Evolutionary conservation across 2,888 invertebrate species (phyloP).

Genomic region (Thymelicus lineola): DNA sequence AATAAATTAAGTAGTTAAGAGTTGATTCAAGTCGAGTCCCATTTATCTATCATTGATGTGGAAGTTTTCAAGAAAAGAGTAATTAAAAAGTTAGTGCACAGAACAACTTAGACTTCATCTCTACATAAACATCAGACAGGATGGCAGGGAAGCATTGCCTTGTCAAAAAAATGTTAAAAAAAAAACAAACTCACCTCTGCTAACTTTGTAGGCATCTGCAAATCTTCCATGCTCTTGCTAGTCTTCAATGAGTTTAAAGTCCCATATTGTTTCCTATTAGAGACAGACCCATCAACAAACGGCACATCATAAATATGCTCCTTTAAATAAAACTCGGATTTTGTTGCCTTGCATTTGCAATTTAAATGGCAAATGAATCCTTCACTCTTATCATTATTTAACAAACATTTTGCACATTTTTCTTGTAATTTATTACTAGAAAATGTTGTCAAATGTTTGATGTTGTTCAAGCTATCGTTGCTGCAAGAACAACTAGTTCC

Average conservation of each 20-base stretch:
- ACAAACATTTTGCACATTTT: conserved; percentile 61
- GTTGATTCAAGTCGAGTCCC: no score
- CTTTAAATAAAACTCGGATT: conserved; percentile 66
- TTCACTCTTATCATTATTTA: conserved; percentile 55
- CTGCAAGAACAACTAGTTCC: conserved; percentile 59
- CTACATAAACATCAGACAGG: no score
- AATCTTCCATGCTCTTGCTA: conserved; percentile 68
- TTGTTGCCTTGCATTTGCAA: conserved; percentile 62
- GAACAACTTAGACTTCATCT: no score
- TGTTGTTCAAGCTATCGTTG: conserved; percentile 51
- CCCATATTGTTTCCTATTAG: conserved; percentile 57
- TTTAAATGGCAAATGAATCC: conserved; percentile 75
- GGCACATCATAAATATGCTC: conserved; percentile 88
- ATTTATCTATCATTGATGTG: no score
- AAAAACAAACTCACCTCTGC: conserved; percentile 57
- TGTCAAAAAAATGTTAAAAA: background rate
- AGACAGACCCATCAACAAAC: conserved; percentile 52
- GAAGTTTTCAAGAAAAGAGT: no score
- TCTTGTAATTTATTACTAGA: conserved; percentile 40
- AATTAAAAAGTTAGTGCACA: no score
- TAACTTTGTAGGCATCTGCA: conserved; percentile 45
- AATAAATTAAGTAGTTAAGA: no score
- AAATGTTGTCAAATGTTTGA: conserved; percentile 48
- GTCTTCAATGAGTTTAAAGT: conserved; percentile 59
- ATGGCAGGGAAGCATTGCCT: background rate